Evolutionary conservation across 2,888 invertebrate genomes (phyloP).

Genomic region (Lacanobia oleracea): DNA sequence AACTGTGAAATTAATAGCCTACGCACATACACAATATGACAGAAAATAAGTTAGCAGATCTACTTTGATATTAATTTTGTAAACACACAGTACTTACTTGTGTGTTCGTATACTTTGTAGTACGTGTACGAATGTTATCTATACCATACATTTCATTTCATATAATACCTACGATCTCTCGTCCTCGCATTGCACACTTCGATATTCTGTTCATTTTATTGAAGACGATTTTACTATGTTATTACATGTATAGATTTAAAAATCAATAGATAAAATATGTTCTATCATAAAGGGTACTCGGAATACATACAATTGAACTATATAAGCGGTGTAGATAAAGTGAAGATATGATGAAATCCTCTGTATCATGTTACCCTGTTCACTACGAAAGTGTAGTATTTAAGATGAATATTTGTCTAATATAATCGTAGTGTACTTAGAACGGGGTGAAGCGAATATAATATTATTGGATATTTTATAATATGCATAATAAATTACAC

Average conservation of each 20-base stretch:
- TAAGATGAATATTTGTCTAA: constrained; percentile 69
- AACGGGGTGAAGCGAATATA: constrained; percentile 78
- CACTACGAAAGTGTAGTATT: constrained; percentile 73
- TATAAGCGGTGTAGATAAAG: constrained; percentile 67
- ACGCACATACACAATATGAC: constrained; percentile 62
- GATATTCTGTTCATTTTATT: constrained; percentile 27
- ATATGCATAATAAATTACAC: constrained; percentile 88
- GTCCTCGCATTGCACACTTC: constrained; percentile 30
- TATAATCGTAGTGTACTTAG: constrained; percentile 68
- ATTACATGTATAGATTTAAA: constrained; percentile 17
- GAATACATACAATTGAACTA: constrained; percentile 73
- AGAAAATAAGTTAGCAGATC: constrained; percentile 58
- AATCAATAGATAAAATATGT: constrained; percentile 57
- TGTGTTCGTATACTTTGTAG: constrained; percentile 64
- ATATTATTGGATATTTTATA: constrained; percentile 83
- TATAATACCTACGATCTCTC: constrained; percentile 16
- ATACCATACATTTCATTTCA: constrained; percentile 36
- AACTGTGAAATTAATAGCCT: constrained; percentile 64
- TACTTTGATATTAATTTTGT: constrained; percentile 44
- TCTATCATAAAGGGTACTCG: constrained; percentile 60
- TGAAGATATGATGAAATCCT: constrained; percentile 71
- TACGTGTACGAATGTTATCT: constrained; percentile 54
- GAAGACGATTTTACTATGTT: constrained; percentile 6
- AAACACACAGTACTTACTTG: constrained; percentile 49
- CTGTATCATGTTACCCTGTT: constrained; percentile 80